Evolutionary conservation across 2,113 vertebrate species (phyloP), one percentile per base, ranked within the genome.

Genomic region (Heterocephalus glaber): DNA sequence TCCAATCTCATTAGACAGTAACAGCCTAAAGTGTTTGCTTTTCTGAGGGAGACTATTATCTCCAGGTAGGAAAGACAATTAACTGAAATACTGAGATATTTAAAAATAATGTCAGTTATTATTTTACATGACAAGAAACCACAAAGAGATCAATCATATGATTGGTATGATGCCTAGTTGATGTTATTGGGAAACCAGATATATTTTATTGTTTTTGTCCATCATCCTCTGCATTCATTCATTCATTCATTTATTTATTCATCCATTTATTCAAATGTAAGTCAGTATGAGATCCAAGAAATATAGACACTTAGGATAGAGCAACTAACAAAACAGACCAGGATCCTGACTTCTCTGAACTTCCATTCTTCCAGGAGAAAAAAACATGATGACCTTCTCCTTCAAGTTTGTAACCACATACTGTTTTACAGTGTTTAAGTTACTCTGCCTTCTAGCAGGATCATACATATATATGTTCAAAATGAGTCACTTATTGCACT

Each of bases 401-500:
- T 58, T 33, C 17, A 92, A 47, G 12, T 6, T 30, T 65, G 24
- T 38, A 82, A 47, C 4, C 3, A 28, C 12, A 3, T 47, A 19
- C 19, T 22, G 47, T 44, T 93, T 95, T 3, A 87, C 79, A 81
- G 89, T 61, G 65, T 58, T 3, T 84, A 88, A 84, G 88, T 77
- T 91, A 56, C 52, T 63, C 1, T 49, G 1, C 33, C 84, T n/a
- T 76, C 60, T 63, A 72, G 61, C 19, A 65, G 79, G 14, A 93
- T 22, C 16, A n/a, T 19, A 22, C 38, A 38, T 70, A 88, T 44
- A 60, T 8, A 56, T 60, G 88, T 77, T 92, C n/a, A 80, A 66
- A 74, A 90, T 89, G 49, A 90, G 58, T 86, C 38, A 82, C 81
- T 90, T 72, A 88, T 65, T 80, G 74, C 3, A n/a, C 8, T 80